Evolutionary conservation across 1,140 invertebrate genomes (phyloP), one percentile per base, ranked within the genome.

Genomic region (Drosophila pseudoananassae): DNA sequence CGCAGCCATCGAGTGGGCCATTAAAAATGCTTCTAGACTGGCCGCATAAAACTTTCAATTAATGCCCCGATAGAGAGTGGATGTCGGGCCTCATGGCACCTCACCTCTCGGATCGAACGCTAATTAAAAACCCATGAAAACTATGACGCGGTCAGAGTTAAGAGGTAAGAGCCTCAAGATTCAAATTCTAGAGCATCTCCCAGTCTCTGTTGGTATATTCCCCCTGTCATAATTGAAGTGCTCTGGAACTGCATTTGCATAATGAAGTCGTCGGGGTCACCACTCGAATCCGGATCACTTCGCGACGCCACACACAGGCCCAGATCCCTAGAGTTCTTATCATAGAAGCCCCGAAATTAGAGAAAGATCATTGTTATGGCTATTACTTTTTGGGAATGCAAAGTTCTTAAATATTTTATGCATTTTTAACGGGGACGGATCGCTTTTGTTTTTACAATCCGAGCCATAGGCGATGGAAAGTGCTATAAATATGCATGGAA

Each of bases 51-150:
- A 61, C 66, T 65, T 81, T 72, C 73, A 81, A 81, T 81, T 81
- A 81, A 72, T 81, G 57, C 29, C 29, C 14, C 36, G 33, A 60
- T 17, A 9, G 31, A 29, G 5, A 15, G 40, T 40, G n/a, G n/a
- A n/a, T n/a, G n/a, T n/a, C n/a, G n/a, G n/a, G n/a, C n/a, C n/a
- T n/a, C n/a, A n/a, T n/a, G n/a, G n/a, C n/a, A n/a, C n/a, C n/a
- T n/a, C n/a, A n/a, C n/a, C n/a, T n/a, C n/a, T n/a, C 1, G 43
- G 51, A 47, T 60, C 65, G 54, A 71, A 59, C 49, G 78, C 66
- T 81, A 81, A 81, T 81, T 81, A 82, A 81, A 82, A 80, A 54
- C 56, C 60, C 78, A 77, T 77, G 78, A 73, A 78, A 82, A 72
- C 53, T 53, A 9, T 38, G 2, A 38, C 36, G 36, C 10, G 36